Evolutionary conservation across 2,797 vertebrate genomes (phyloP).

Genomic region (Pangasius djambal): DNA sequence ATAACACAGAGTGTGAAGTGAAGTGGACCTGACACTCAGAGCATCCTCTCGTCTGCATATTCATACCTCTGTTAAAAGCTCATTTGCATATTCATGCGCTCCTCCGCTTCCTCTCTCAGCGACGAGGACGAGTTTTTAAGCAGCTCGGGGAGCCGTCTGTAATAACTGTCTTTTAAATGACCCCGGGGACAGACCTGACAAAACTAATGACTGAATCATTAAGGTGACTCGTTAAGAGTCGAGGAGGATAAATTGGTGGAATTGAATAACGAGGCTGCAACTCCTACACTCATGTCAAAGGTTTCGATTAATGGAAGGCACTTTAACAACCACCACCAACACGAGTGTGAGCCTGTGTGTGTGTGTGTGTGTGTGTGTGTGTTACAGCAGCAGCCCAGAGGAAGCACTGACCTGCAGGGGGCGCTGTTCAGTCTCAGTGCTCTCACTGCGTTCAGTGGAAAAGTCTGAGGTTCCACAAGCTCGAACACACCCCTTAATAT

Average conservation of each 20-base stretch:
- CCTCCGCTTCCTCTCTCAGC: neutral
- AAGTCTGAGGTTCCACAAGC: neutral
- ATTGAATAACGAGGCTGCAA: neutral
- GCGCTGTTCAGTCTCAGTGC: neutral
- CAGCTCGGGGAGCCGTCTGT: neutral
- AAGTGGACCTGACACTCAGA: neutral
- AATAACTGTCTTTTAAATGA: neutral
- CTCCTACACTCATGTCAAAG: neutral
- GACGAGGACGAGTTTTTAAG: constrained; percentile 10
- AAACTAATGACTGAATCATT: neutral
- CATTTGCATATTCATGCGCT: constrained; percentile 37
- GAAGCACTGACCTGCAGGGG: neutral
- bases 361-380: constrained; percentile 1
- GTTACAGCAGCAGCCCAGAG: neutral
- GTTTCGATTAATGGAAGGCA: neutral
- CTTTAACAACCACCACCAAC: neutral
- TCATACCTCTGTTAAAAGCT: constrained; percentile 16
- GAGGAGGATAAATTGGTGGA: neutral
- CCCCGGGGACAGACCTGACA: neutral
- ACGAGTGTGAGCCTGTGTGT: neutral
- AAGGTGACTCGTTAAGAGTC: neutral
- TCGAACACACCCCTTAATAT: neutral
- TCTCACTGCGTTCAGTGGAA: neutral
- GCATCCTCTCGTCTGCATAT: constrained; percentile 25
- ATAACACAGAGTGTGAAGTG: neutral